Evolutionary conservation across 2,888 invertebrate genomes (phyloP).

Genomic region (Agrotis clavis): DNA sequence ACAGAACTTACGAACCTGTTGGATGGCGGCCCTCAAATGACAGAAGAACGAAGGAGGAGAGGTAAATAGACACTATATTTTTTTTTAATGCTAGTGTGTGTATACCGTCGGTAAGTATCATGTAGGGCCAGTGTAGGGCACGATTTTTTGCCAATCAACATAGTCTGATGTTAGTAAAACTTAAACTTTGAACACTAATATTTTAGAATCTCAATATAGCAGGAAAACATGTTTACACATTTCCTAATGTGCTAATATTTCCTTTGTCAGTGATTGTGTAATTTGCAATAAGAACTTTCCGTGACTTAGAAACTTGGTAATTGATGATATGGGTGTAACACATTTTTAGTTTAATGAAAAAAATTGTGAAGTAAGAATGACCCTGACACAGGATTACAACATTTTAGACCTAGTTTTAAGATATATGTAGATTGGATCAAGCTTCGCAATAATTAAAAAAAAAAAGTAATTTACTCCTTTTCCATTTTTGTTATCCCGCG

Average conservation of each 20-base stretch:
- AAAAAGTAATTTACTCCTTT: background rate
- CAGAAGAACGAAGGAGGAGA: conserved; percentile 92
- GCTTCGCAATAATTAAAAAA: too few species aligned
- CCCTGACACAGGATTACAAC: background rate
- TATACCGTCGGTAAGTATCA: background rate
- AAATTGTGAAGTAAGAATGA: background rate
- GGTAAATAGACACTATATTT: conserved; percentile 73
- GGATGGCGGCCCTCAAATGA: conserved; percentile 95
- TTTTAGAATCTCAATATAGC: conserved; percentile 3
- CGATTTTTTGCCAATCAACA: conserved; percentile 16
- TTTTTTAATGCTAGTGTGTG: conserved; percentile 10
- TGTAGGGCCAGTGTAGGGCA: too few species aligned
- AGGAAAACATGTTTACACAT: background rate
- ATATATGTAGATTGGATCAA: too few species aligned
- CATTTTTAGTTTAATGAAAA: background rate
- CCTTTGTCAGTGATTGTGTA: conserved; percentile 19
- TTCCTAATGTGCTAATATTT: background rate
- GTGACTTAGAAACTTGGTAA: background rate
- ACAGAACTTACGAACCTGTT: conserved; percentile 94
- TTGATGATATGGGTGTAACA: background rate
- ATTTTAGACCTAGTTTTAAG: background rate
- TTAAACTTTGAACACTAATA: conserved; percentile 36
- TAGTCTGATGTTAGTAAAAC: background rate
- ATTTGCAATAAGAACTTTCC: background rate
- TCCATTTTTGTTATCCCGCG: conserved; percentile 15